Conservation (phyloP, 1,140 invertebrate species). For the Drosophila tsacasi region DNA sequence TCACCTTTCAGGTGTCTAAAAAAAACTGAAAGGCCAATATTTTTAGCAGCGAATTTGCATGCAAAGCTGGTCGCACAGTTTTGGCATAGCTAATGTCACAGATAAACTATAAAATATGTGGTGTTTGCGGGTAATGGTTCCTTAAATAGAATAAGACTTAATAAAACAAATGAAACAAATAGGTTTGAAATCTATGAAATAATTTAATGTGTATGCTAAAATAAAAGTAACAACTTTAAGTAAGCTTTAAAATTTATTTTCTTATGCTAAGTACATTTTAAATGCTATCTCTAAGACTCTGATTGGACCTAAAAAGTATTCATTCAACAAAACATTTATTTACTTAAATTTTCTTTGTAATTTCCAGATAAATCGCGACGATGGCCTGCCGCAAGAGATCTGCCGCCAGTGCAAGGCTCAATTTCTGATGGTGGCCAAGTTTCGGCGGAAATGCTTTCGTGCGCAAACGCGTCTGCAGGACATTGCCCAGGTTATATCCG, state of each 20-base stretch:
- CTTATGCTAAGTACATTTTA: background rate
- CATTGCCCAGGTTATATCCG: constrained; percentile 48
- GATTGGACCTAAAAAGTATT: background rate
- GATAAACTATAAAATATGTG: background rate
- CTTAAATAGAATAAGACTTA: constrained; percentile 8
- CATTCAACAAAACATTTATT: constrained; percentile 3
- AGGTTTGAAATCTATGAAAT: background rate
- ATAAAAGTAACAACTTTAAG: background rate
- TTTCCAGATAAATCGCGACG: constrained; percentile 70
- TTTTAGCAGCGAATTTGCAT: constrained; percentile 21
- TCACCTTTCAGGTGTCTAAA: constrained; percentile 7
- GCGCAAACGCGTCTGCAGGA: constrained; percentile 69
- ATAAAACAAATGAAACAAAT: background rate
- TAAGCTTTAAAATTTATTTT: background rate
- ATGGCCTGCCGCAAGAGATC: constrained; percentile 79
- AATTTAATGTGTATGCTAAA: background rate
- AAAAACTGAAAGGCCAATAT: background rate
- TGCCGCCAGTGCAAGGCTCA: constrained; percentile 78
- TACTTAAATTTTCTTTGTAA: background rate
- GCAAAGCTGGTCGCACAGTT: constrained; percentile 1
- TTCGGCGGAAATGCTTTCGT: constrained; percentile 74
- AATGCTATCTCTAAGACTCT: background rate
- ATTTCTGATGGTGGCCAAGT: constrained; percentile 80
- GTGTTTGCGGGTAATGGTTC: background rate
- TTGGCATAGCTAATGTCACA: constrained; percentile 18